phyloP scores from a whole-genome alignment of 2,113 vertebrate species.

The Pseudopipra pipra region DNA sequence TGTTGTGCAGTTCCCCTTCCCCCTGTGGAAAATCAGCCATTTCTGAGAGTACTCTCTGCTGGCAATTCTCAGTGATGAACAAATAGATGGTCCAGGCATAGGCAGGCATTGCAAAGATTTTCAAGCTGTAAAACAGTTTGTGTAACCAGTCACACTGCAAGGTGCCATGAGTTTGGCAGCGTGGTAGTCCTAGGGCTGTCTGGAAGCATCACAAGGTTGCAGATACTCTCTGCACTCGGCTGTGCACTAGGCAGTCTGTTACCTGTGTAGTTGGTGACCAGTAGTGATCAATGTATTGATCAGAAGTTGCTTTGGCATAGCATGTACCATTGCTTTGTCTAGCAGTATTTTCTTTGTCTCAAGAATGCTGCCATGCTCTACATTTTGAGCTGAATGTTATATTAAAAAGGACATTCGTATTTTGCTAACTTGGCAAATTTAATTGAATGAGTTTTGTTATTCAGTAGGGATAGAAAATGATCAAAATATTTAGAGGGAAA shows the following conservation, averaged over 20 bases:
- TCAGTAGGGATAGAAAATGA: not conserved
- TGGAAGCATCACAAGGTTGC: not conserved
- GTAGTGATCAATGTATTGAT: not conserved
- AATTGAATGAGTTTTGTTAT: not conserved
- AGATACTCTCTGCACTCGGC: not conserved
- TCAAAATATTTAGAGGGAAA: not conserved
- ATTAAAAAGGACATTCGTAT: not conserved
- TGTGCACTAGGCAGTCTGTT: not conserved
- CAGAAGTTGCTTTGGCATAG: not conserved
- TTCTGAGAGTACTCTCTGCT: not conserved
- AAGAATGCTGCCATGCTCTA: not conserved
- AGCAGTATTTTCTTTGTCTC: not conserved
- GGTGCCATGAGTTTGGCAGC: not conserved
- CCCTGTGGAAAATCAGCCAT: not conserved
- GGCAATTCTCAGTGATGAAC: not conserved
- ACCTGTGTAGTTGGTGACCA: not conserved
- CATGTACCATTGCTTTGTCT: not conserved
- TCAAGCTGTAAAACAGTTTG: not conserved
- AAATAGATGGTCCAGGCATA: not conserved
- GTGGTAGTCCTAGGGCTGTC: not conserved
- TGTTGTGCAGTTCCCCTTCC: not conserved
- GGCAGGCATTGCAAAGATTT: accelerated
- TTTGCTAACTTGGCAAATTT: not conserved
- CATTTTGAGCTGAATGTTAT: not conserved
- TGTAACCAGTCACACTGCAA: not conserved